Evolutionary conservation across 2,888 invertebrate genomes (phyloP).

Genomic region (Tridacna gigas): DNA sequence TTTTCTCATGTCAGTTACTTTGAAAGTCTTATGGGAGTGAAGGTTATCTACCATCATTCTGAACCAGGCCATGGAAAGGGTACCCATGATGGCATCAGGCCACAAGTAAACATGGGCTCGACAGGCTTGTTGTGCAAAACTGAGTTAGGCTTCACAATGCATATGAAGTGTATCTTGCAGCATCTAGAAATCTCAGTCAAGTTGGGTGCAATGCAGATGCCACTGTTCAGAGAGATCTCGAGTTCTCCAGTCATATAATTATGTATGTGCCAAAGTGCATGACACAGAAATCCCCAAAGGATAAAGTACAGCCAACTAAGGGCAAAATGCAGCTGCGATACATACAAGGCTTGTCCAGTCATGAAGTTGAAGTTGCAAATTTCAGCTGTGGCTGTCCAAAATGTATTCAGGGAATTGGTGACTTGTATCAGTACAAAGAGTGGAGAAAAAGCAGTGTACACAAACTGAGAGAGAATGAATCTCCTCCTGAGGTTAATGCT

Average conservation of each 20-base stretch:
- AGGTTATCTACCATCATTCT: slow-evolving; percentile 39
- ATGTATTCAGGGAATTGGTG: neutral
- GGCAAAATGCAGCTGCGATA: neutral
- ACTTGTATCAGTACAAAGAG: neutral
- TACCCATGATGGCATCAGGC: slow-evolving; percentile 38
- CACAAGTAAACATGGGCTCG: slow-evolving; percentile 34
- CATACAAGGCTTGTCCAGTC: neutral
- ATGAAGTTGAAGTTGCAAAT: neutral
- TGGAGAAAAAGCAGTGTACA: neutral
- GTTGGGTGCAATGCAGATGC: neutral
- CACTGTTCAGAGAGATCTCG: neutral
- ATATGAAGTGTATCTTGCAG: slow-evolving; percentile 35
- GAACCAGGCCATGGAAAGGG: slow-evolving; percentile 46
- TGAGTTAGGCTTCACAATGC: slow-evolving; percentile 42
- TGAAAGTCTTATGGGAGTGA: slow-evolving; percentile 11
- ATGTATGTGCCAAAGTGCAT: neutral
- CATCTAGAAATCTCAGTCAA: slow-evolving; percentile 2
- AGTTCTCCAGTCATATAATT: no score
- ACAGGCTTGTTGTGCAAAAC: slow-evolving; percentile 29
- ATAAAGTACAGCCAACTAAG: neutral
- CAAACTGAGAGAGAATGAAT: no score
- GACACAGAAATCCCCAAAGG: neutral
- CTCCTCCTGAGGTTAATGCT: no score
- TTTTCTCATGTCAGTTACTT: slow-evolving; percentile 22
- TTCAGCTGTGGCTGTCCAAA: neutral